phyloP scores from a whole-genome alignment of 2,888 invertebrate species.

The Antheraea assamensis region DNA sequence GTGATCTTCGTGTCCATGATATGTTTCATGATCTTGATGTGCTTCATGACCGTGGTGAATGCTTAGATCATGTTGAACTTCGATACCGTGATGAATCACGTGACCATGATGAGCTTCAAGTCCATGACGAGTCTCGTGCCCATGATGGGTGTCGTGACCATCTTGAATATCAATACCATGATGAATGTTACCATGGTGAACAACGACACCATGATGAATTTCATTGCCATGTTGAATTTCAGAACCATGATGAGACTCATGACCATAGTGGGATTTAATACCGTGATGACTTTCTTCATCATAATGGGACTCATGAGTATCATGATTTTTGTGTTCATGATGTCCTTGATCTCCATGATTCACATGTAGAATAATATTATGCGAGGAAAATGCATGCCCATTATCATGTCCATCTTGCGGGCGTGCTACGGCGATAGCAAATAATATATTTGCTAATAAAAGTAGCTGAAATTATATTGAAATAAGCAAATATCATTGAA shows the following conservation, averaged over 20 bases:
- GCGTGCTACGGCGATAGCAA: background rate
- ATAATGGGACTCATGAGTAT: background rate
- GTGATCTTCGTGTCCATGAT: background rate
- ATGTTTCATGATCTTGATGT: background rate
- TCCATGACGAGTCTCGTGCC: background rate
- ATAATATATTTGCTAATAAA: slow-evolving; percentile 4
- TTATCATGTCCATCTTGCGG: background rate
- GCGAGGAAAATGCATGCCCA: background rate
- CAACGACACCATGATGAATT: background rate
- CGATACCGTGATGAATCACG: background rate
- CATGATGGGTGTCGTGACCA: background rate
- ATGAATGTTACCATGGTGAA: background rate
- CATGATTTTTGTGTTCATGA: background rate
- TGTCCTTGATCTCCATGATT: slow-evolving; percentile 1
- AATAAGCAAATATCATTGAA: background rate
- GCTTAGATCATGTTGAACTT: background rate
- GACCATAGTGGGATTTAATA: too few species aligned
- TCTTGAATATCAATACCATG: background rate
- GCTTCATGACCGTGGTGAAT: background rate
- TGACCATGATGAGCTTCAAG: background rate
- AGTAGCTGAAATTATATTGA: slow-evolving; percentile 8
- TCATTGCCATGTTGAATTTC: background rate
- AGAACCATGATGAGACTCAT: background rate
- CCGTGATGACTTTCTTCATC: too few species aligned
- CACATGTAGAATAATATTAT: slow-evolving; percentile 6